Evolutionary conservation across 2,888 invertebrate genomes (phyloP), one percentile per base, ranked within the genome.

Genomic region (Seira musarum): DNA sequence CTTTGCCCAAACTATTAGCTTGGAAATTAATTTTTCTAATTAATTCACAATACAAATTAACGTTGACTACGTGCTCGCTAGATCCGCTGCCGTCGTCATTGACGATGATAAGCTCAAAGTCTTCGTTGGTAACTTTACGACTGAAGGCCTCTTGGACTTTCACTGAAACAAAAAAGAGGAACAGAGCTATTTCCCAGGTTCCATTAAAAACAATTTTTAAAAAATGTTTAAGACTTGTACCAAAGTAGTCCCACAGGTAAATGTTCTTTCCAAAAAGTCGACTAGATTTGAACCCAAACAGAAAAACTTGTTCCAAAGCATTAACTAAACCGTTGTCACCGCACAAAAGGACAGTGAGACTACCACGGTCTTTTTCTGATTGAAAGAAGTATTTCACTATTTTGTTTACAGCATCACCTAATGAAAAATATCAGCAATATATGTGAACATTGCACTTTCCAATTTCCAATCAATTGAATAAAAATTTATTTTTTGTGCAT

Each of bases 231-330:
- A 19, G 21, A 19, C 68, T 89, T 91, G 91, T 90, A 97, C 98
- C 94, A 88, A 99, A 94, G 90, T 96, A 99, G 89, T 99, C 99
- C 99, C 99, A 99, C 84, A 99, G 93, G 88, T 97, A 99, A 85
- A 97, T 93, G 90, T 98, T 97, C 87, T 94, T 93, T 25, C 97
- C 95, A 89, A 99, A 98, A 87, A 98, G 92, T 80, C 98, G 91
- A 1, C 95, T 93, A 5, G 97, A 97, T 87, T 96, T 96, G 89
- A 98, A 98, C 6, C 99, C 99, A 87, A 94, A 94, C n/a, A 96
- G 91, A 89, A 99, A 98, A 1, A 97, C 96, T 88, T 96, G 94
- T 89, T 99, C 98, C 87, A 99, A 90, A 87, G 96, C 96, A 88
- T 94, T 93, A 1, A 99, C 98, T 6, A 99, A 91, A 0, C 99